Conservation (phyloP, 1,140 invertebrate genomes). For the Nasonia longicornis region DNA sequence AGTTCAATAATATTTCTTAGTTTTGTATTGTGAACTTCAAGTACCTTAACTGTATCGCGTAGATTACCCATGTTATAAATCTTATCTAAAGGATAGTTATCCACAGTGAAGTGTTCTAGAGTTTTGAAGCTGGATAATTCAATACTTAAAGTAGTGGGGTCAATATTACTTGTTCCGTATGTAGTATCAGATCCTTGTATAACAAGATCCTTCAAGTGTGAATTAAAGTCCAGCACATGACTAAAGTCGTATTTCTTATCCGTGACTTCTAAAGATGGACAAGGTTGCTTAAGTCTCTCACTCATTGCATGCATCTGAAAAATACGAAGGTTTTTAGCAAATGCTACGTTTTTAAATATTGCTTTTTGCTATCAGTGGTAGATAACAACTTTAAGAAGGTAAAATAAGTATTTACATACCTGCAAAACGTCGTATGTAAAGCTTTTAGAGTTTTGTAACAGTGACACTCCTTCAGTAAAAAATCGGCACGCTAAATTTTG, state of each 20-base stretch:
- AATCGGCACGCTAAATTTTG: conserved; percentile 82
- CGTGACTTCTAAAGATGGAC: conserved; percentile 79
- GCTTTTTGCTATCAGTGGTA: neutral
- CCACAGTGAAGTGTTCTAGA: conserved; percentile 74
- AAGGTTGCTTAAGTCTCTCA: conserved; percentile 86
- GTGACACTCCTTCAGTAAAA: conserved; percentile 77
- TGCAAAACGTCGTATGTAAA: conserved; percentile 80
- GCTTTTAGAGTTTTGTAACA: conserved; percentile 72
- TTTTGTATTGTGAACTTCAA: conserved; percentile 74
- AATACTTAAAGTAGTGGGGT: conserved; percentile 82
- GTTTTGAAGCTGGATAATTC: conserved; percentile 86
- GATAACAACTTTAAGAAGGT: conserved; percentile 21
- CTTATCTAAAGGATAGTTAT: conserved; percentile 74
- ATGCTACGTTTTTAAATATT: neutral
- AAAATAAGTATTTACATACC: conserved; percentile 67
- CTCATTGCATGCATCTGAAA: conserved; percentile 88
- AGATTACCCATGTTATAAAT: conserved; percentile 78
- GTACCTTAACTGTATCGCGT: conserved; percentile 74
- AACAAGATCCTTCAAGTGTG: conserved; percentile 76
- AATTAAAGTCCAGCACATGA: conserved; percentile 90
- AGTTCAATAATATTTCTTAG: conserved; percentile 77
- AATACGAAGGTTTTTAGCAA: conserved; percentile 37
- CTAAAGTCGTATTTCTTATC: conserved; percentile 85
- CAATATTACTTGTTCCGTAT: conserved; percentile 84
- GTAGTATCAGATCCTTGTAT: conserved; percentile 77